Conservation (phyloP, 30 jellyfish, hydroid and myxozoan species). For the Morbakka virulenta region DNA sequence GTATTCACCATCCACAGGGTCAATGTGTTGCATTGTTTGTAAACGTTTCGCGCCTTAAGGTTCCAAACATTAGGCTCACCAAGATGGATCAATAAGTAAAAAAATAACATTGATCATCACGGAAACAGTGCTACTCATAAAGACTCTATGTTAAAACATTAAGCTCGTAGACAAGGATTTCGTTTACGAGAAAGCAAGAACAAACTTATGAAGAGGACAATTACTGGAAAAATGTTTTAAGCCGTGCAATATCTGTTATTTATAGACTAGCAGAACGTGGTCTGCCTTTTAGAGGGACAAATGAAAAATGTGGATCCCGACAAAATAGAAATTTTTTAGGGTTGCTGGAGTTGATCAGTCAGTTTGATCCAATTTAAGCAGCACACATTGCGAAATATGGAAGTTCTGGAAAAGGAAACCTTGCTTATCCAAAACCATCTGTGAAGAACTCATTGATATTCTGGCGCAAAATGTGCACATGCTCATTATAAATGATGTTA, state of each 20-base stretch:
- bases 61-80: too few relatives aligned
- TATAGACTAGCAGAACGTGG: neutral
- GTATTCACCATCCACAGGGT: too few relatives aligned
- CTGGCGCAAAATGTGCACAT: neutral
- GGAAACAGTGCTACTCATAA: slow-evolving; percentile 24
- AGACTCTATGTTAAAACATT: slow-evolving; percentile 13
- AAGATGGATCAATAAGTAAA: too few relatives aligned
- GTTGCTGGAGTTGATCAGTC: slow-evolving; percentile 6
- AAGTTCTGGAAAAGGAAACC: neutral
- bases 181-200: slow-evolving; percentile 24
- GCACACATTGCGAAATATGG: neutral
- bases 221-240: slow-evolving; percentile 5
- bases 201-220: slow-evolving; percentile 25
- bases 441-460: too few relatives aligned
- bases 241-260: slow-evolving; percentile 11
- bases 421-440: neutral
- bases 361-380: neutral
- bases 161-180: slow-evolving; percentile 28
- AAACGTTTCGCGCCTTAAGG: too few relatives aligned
- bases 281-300: slow-evolving; percentile 19
- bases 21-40: too few relatives aligned
- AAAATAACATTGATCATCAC: slow-evolving; percentile 3
- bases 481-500: neutral
- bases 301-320: slow-evolving; percentile 7
- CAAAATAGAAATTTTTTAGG: neutral